A percentile compares a stretch with the other conserved stretches of the same genome.
These are phyloP conservation scores for Podarcis raffonei DNA, from an alignment of 2,113 vertebrate species.

Conservation along the genomic window DNA sequence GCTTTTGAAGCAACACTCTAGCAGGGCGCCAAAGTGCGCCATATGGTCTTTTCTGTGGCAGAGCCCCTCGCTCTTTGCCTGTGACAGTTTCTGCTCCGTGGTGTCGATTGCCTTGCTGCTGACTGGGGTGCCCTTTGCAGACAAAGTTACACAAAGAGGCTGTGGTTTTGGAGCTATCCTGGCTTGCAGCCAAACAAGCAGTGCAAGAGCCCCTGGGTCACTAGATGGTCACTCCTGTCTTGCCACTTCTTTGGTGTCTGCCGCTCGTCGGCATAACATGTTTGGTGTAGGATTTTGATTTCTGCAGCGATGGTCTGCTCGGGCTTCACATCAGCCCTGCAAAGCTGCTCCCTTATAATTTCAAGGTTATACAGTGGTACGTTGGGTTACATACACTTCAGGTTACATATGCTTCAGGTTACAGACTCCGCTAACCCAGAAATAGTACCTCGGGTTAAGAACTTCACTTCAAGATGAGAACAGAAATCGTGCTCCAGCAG, in stretches of 20 bases:
- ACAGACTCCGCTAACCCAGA: too few relatives aligned
- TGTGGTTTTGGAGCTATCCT: constrained; percentile 29
- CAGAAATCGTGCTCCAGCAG: too few relatives aligned
- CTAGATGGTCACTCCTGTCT: constrained; percentile 24
- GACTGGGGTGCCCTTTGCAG: constrained; percentile 48
- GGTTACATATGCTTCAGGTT: too few relatives aligned
- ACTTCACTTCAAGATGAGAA: too few relatives aligned
- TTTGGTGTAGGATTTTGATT: background rate
- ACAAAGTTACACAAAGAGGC: constrained; percentile 59
- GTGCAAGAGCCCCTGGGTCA: constrained; percentile 47
- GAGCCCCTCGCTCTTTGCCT: constrained; percentile 61
- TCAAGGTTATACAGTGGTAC: too few relatives aligned
- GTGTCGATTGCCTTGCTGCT: too few relatives aligned
- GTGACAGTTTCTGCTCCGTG: constrained; percentile 58
- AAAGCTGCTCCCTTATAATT: background rate
- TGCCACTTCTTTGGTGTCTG: background rate
- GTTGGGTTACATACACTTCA: too few relatives aligned
- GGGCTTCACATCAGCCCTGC: background rate
- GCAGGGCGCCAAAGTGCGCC: constrained; percentile 54
- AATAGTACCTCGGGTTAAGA: too few relatives aligned
- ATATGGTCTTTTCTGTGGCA: constrained; percentile 68
- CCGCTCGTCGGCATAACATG: too few relatives aligned
- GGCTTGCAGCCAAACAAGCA: constrained; percentile 5
- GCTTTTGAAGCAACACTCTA: constrained; percentile 69
- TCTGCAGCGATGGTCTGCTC: background rate